A percentile compares a stretch with the other conserved stretches of the same genome.
phyloP scores from a whole-genome alignment of 2,113 vertebrate genomes.

The Myotis davidii region DNA sequence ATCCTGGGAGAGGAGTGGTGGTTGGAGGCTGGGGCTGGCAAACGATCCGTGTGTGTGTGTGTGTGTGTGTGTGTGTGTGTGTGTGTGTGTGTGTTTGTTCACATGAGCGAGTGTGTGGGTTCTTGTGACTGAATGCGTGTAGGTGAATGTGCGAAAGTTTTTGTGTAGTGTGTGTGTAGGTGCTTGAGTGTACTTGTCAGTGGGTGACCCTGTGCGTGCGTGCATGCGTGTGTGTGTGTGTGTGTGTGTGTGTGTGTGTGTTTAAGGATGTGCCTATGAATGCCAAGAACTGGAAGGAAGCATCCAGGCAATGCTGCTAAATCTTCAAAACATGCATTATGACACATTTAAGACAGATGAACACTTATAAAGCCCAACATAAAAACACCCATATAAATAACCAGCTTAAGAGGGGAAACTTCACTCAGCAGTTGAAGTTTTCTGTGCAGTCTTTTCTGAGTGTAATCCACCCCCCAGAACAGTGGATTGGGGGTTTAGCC shows the following conservation, averaged over 20 bases:
- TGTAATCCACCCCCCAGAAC: too few relatives aligned
- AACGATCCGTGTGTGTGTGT: neutral
- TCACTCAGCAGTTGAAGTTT: neutral
- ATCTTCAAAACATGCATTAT: conserved; percentile 12
- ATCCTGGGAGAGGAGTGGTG: neutral
- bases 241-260: neutral
- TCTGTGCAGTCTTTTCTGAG: neutral
- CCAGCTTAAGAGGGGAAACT: neutral
- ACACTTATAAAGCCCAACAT: conserved; percentile 32
- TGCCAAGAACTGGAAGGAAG: neutral
- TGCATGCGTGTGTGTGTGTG: neutral
- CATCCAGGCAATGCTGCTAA: neutral
- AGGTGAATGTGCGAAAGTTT: neutral
- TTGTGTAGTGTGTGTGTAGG: neutral
- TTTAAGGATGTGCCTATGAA: neutral
- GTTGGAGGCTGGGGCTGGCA: neutral
- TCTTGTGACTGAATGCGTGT: neutral
- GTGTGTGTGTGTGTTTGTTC: neutral
- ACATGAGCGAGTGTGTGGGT: neutral
- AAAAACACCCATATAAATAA: neutral
- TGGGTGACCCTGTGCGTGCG: neutral
- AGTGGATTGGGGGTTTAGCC: neutral
- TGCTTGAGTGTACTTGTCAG: neutral
- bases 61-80: neutral
- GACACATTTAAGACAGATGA: conserved; percentile 49